Conservation (phyloP, 2,113 vertebrate species). For the Tachuris rubrigastra region DNA sequence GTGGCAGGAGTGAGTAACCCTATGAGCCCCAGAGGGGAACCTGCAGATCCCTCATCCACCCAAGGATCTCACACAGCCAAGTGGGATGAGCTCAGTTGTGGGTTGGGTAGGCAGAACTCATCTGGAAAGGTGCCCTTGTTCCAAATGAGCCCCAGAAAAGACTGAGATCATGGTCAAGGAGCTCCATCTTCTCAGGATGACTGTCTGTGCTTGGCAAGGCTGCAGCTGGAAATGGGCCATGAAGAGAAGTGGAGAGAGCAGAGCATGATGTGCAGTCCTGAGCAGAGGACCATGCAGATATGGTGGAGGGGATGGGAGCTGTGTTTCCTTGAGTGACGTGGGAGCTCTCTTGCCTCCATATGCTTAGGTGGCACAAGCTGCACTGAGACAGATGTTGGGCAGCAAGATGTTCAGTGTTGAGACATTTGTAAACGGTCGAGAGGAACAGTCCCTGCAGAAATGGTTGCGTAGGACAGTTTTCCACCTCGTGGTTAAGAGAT, state of each 20-base stretch:
- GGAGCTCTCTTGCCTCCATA: not conserved
- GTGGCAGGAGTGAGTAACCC: not conserved
- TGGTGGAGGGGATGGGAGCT: not conserved
- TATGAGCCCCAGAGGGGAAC: not conserved
- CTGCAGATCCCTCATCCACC: not conserved
- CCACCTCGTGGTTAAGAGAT: not conserved
- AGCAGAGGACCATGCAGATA: fast-evolving
- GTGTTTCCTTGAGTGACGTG: no score
- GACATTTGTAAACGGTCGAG: fast-evolving
- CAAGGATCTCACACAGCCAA: no score
- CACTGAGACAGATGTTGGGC: not conserved
- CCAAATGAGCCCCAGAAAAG: not conserved
- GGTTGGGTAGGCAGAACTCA: fast-evolving
- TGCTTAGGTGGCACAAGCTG: not conserved
- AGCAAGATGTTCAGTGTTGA: not conserved
- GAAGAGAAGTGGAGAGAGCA: not conserved
- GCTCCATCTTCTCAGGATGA: not conserved
- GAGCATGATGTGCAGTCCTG: not conserved
- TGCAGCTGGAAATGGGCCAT: not conserved
- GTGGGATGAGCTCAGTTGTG: no score
- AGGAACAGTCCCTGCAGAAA: not conserved
- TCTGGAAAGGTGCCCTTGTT: not conserved
- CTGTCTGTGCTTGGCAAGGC: fast-evolving
- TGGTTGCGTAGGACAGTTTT: fast-evolving
- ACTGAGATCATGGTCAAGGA: not conserved